Base-by-base conservation (phyloP, 2,888 invertebrate genomes). In the Agrochola circellaris region DNA sequence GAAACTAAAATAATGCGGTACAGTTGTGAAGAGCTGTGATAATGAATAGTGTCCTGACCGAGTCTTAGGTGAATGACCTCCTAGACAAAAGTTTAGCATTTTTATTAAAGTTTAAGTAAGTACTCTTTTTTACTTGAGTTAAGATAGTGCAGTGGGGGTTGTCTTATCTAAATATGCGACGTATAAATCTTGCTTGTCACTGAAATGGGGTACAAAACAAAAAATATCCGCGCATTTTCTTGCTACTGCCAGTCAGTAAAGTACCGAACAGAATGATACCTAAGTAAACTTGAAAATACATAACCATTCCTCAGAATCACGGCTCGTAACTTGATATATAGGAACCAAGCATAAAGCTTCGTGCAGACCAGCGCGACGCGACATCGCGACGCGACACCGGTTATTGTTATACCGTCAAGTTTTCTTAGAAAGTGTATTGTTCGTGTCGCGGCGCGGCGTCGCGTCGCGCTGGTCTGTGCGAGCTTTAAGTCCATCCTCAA, bases 31-130 rank as follows among this genome's bases (percentile, higher is more conserved):
- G 38, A 66, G 66, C 68, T 48, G 67, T 75, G 65, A 73, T 73
- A 79, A 71, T 75, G 42, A 64, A 56, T 64, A 75, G 60, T 61
- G 72, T 73, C 74, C 61, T 77, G 48, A 75, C 67, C 42, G 61
- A 73, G 62, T 26, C 61, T 48, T n/a, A 34, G 79, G 68, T 77
- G 61, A 82, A 73, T 73, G 78, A 79, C 38, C 73, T 67, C 26
- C 17, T 5, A 51, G 45, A 78, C 61, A 71, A 65, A 76, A 79
- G 69, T 73, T 73, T 73, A 64, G 56, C 74, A 75, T 81, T 66
- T 75, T 75, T 84, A 81, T 84, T 73, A 82, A 82, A 78, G 20
- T 74, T 65, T 65, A 69, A 65, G 73, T 69, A 65, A 77, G 48
- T 54, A 66, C 56, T 62, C 26, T 9, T 82, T 73, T 62, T 58